These are phyloP conservation scores for Capromys pilorides DNA, from an alignment of 2,797 vertebrate species.

Conservation along the genomic window DNA sequence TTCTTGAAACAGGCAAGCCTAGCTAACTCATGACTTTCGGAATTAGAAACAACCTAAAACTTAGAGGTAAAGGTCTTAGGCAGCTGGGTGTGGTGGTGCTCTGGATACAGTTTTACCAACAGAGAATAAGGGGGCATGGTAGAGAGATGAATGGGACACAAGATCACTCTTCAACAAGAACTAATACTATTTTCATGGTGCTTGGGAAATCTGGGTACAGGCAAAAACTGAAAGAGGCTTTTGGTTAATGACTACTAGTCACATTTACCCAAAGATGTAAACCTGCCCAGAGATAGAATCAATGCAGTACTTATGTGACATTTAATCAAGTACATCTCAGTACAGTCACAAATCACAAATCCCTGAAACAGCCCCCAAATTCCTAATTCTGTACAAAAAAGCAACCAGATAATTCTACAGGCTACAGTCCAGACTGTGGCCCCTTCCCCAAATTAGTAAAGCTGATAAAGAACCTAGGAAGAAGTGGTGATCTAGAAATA, in stretches of 20 bases:
- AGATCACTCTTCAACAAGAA: neutral
- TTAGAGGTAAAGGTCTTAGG: neutral
- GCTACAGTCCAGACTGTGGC: neutral
- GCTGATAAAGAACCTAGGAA: neutral
- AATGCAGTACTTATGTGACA: neutral
- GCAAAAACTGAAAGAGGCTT: neutral
- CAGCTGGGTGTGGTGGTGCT: neutral
- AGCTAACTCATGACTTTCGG: neutral
- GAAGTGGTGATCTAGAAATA: neutral
- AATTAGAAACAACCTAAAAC: neutral
- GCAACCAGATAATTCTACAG: neutral
- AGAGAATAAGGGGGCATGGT: neutral
- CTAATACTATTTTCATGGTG: neutral
- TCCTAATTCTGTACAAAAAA: neutral
- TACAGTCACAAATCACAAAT: neutral
- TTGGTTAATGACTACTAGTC: neutral
- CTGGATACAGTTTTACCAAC: neutral
- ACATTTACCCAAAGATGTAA: conserved; percentile 26
- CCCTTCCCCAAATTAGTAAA: neutral
- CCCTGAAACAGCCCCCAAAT: neutral
- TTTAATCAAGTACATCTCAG: neutral
- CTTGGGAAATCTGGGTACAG: neutral
- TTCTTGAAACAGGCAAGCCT: conserved; percentile 38
- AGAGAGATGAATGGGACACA: neutral
- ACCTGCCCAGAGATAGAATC: neutral